Base-by-base conservation (phyloP, 2,888 invertebrate genomes). In the Phengaris arion region DNA sequence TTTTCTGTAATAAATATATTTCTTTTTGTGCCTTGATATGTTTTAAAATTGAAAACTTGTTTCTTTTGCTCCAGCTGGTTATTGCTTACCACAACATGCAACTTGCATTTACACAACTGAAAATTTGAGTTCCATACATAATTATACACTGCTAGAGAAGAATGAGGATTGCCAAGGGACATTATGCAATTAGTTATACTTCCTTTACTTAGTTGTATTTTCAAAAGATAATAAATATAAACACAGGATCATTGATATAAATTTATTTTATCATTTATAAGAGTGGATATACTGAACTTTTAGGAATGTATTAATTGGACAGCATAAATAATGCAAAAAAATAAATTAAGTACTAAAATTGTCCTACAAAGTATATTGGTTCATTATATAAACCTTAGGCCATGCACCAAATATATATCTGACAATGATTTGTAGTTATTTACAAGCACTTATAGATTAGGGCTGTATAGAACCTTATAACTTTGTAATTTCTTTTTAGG, bases 311-410 rank as follows among this genome's bases (percentile, higher is more conserved):
- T 88, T 86, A 85, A 83, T 82, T 86, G 86, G 88, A 89, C 85
- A 89, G 85, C 85, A 85, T 87, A 89, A 84, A 72, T 54, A 35
- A 52, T 72, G 52, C 52, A 86, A 86, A 87, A 85, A 7, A 91
- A 91, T 92, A 91, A 91, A 88, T 92, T 92, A 92, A 91, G 90
- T 92, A 91, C 92, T 89, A 89, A 84, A 86, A 85, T 78, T 85
- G 81, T 83, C 83, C 84, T 88, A 86, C 87, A 86, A 84, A 78
- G 84, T 87, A 87, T 87, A 85, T 84, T 85, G 77, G 91, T 90
- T 89, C 90, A 92, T 93, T 83, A 85, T 83, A 92, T 92, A 92
- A 92, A 92, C 91, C 89, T 79, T 74, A 81, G 81, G 81, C 83
- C 87, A 87, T 86, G 81, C 85, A 87, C 85, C 83, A 84, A 83